A percentile compares a stretch with the other conserved stretches of the same genome.
Conservation (phyloP, 2,113 vertebrate species). For the Fregata magnificens region DNA sequence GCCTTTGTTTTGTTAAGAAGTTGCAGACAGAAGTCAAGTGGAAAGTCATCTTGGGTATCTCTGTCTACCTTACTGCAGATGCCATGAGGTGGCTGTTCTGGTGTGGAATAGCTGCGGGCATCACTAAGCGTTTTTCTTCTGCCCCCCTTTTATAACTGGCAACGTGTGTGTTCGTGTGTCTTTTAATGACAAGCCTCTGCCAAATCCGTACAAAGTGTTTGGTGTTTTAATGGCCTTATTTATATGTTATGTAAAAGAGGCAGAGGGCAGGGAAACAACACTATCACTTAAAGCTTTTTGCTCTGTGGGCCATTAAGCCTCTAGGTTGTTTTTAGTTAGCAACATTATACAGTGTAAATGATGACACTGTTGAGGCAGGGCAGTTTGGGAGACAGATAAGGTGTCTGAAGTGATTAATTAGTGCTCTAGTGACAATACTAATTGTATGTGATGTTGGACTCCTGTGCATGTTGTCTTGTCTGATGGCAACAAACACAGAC, state of each 20-base stretch:
- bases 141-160: background rate
- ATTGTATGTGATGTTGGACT: conserved; percentile 10
- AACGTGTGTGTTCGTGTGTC: background rate
- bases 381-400: conserved; percentile 23
- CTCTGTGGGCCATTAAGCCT: background rate
- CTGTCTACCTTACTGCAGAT: background rate
- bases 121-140: background rate
- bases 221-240: background rate
- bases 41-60: no score
- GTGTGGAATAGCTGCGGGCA: background rate
- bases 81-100: background rate
- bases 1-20: background rate
- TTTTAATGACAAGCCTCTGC: background rate
- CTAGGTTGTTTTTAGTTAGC: background rate
- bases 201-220: background rate
- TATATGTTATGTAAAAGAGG: background rate
- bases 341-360: background rate
- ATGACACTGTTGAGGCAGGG: background rate
- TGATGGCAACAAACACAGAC: background rate
- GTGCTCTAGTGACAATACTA: background rate
- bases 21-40: background rate
- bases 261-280: background rate
- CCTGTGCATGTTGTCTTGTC: background rate
- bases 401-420: conserved; percentile 47
- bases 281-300: background rate